Evolutionary conservation across 1,140 invertebrate species (phyloP), one percentile per base, ranked within the genome.

Genomic region (Drosophila sechellia): DNA sequence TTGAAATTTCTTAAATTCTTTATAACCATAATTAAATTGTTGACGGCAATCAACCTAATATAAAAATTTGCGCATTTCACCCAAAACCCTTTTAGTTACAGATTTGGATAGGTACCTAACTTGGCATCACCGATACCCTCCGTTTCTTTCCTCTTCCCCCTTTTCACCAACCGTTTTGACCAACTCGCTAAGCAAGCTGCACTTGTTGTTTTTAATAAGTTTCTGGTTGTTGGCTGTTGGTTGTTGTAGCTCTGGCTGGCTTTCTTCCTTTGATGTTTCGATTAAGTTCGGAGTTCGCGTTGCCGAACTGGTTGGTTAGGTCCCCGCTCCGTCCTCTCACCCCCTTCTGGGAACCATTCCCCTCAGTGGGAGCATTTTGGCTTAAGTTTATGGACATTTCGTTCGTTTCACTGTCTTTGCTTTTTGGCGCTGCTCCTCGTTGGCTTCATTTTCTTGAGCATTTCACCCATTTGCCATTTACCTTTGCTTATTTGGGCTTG

Each of bases 131-230:
- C 22, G 20, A 37, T 31, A 35, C 42, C 31, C 35, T 49, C 39
- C 40, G 13, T 22, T 6, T 56, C n/a, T 5, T 11, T 22, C 20
- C 34, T 10, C n/a, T 3, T 27, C 48, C 48, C n/a, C 22, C 22
- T 27, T n/a, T 10, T 13, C 34, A 13, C 15, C 55, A 8, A 45
- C 48, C 43, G 37, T 75, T 54, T 49, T 64, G 65, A 20, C 64
- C 59, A 65, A 49, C 59, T 35, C 46, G 45, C 64, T 52, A 31
- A 68, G 64, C 66, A 70, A 69, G 77, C 56, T 91, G 89, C 83
- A 91, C 89, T 91, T 91, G 83, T 91, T 86, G 83, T 86, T 89
- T 86, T 86, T 91, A 91, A 91, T 91, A 91, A 91, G 89, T 89
- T 90, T 85, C 64, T 75, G 79, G 76, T 75, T 75, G 68, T 65